Percentiles rank a stretch among this genome's conserved stretches.
Evolutionary conservation across 2,888 invertebrate genomes (phyloP).

Genomic region (Neoitamus cyanurus): DNA sequence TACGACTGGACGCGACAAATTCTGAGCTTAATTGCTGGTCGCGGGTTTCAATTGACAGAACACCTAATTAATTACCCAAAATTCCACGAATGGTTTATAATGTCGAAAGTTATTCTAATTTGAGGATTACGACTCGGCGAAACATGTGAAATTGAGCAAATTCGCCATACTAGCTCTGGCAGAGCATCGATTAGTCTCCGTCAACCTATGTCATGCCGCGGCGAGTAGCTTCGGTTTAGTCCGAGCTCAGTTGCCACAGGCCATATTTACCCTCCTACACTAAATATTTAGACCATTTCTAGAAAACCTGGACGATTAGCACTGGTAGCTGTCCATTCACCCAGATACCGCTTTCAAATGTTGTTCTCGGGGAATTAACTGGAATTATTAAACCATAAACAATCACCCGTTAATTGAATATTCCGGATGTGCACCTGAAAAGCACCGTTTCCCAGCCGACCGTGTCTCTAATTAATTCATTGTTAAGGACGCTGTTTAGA

Average conservation of each 20-base stretch:
- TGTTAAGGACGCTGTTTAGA: neutral
- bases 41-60: slow-evolving; percentile 39
- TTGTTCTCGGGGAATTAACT: slow-evolving; percentile 23
- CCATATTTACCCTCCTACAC: neutral
- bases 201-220: neutral
- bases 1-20: slow-evolving; percentile 26
- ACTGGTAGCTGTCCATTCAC: neutral
- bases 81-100: slow-evolving; percentile 26
- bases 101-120: slow-evolving; percentile 29
- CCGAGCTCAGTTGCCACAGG: neutral
- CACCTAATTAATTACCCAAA: slow-evolving; percentile 34
- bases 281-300: neutral
- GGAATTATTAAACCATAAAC: slow-evolving; percentile 30
- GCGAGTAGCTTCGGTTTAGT: neutral
- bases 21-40: slow-evolving; percentile 31
- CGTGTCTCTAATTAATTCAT: neutral
- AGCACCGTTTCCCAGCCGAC: neutral
- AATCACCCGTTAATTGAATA: slow-evolving; percentile 30
- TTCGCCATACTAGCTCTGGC: neutral
- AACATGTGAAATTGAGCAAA: slow-evolving; percentile 18
- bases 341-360: neutral
- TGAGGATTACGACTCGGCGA: neutral
- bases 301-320: neutral
- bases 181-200: neutral
- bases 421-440: slow-evolving; percentile 6